Evolutionary conservation across 2,113 vertebrate genomes (phyloP).

Genomic region (Pachyramphus minor): DNA sequence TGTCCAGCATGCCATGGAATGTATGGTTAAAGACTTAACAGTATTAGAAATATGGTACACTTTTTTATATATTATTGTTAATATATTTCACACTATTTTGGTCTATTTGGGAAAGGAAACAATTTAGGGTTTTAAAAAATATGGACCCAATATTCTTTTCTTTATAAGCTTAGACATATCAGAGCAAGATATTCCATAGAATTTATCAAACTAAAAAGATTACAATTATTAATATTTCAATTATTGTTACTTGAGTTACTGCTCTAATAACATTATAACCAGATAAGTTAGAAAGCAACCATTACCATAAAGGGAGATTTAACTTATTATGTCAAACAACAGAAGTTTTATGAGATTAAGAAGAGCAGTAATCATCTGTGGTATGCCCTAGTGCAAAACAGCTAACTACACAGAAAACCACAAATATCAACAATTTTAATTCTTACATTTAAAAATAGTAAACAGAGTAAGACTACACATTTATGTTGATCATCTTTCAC

Average conservation of each 20-base stretch:
- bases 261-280: not conserved
- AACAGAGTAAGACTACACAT: not conserved
- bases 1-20: not conserved
- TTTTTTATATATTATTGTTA: not conserved
- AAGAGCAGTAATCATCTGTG: not conserved
- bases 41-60: not conserved
- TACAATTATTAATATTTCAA: not conserved
- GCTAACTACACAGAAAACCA: not conserved
- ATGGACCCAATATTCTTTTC: not conserved
- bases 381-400: not conserved
- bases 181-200: not conserved
- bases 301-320: not conserved
- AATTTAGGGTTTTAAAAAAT: not conserved
- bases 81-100: not conserved
- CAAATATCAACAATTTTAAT: not conserved
- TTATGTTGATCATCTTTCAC: not conserved
- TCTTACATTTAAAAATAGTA: not conserved
- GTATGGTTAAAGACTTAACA: not conserved
- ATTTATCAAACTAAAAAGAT: not conserved
- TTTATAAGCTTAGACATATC: not conserved
- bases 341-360: not conserved
- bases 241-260: not conserved
- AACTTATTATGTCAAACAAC: not conserved
- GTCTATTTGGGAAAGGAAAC: not conserved
- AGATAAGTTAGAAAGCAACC: not conserved